phyloP scores from a whole-genome alignment of 2,797 vertebrate genomes.

The Sebastes reedi region DNA sequence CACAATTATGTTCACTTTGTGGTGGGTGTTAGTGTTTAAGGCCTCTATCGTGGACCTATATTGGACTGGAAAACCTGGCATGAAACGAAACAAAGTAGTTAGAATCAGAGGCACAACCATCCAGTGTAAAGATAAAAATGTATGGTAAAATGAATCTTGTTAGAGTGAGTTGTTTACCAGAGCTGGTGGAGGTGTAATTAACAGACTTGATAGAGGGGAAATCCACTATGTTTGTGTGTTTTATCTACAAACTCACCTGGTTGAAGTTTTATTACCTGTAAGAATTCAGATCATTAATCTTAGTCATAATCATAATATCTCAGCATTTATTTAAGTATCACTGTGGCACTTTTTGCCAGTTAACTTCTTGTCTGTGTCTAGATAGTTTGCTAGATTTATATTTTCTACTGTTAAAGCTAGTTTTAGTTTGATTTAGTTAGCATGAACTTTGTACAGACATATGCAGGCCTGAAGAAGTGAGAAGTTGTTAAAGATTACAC shows the following conservation, averaged over 20 bases:
- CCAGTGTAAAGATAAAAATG: background rate
- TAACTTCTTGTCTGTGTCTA: background rate
- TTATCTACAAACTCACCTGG: constrained; percentile 1
- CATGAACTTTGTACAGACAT: background rate
- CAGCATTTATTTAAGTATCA: background rate
- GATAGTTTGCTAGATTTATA: background rate
- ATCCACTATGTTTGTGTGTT: constrained; percentile 28
- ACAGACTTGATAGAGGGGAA: constrained; percentile 42
- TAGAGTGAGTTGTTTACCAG: constrained; percentile 7
- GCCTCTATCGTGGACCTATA: background rate
- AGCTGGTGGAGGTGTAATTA: constrained; percentile 24
- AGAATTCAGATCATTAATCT: constrained; percentile 1
- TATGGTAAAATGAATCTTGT: background rate
- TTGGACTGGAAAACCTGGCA: background rate
- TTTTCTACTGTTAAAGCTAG: background rate
- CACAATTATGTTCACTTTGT: background rate
- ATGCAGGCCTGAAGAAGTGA: background rate
- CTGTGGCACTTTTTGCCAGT: background rate
- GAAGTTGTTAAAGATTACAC: background rate
- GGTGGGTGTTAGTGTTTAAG: background rate
- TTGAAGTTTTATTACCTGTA: constrained; percentile 18
- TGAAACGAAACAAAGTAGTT: background rate
- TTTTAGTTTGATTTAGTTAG: background rate
- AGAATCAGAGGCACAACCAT: background rate
- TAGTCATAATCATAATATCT: background rate